Conservation (phyloP, 92 coral and sea anemone species). For the Bergia puertoricense region DNA sequence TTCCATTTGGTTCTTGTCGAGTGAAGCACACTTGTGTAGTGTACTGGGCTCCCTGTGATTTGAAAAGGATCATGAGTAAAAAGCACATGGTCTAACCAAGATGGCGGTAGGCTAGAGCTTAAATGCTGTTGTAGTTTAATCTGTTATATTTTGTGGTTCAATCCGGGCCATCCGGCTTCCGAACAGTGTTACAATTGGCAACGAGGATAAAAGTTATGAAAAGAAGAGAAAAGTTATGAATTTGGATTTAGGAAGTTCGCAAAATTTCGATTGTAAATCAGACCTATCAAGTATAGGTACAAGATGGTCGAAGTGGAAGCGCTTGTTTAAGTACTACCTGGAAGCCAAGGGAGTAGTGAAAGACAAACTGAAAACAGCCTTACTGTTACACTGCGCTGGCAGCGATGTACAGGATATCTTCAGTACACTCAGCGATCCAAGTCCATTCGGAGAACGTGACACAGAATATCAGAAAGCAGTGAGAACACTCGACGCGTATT, state of each 20-base stretch:
- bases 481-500: slow-evolving; percentile 43
- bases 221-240: background rate
- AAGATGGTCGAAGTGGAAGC: slow-evolving; percentile 4
- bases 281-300: slow-evolving; percentile 14
- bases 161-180: too few relatives aligned
- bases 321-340: slow-evolving; percentile 4
- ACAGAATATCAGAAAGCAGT: slow-evolving; percentile 12
- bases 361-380: background rate
- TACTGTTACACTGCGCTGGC: slow-evolving; percentile 43
- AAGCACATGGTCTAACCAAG: too few relatives aligned
- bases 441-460: background rate
- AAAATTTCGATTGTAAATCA: slow-evolving; percentile 13
- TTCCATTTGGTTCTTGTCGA: too few relatives aligned
- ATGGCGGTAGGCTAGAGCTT: too few relatives aligned
- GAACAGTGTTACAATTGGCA: slow-evolving; percentile 1
- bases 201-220: slow-evolving; percentile 3
- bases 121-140: too few relatives aligned
- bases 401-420: slow-evolving; percentile 36
- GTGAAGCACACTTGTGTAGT: too few relatives aligned
- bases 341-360: slow-evolving; percentile 14
- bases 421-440: slow-evolving; percentile 16
- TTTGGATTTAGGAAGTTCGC: slow-evolving; percentile 8
- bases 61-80: too few relatives aligned
- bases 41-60: too few relatives aligned
- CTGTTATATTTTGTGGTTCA: too few relatives aligned